Percentiles rank a stretch among this genome's conserved stretches.
phyloP scores from a whole-genome alignment of 2,113 vertebrate species.

The Polypterus senegalus region DNA sequence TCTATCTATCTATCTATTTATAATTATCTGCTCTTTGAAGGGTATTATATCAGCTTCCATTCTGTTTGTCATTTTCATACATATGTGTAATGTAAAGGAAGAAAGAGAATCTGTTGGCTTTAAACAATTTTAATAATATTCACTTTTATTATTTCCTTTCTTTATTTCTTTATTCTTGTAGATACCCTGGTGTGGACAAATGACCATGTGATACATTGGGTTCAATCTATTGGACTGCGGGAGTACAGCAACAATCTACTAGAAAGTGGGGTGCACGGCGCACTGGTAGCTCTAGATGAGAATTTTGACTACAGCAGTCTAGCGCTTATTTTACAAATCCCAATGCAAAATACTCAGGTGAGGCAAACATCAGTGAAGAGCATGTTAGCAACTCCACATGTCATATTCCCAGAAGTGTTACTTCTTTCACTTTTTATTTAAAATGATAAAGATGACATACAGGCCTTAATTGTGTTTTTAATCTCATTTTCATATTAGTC shows the following conservation, averaged over 20 bases:
- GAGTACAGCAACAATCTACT: slow-evolving; percentile 77
- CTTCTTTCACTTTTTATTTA: too few relatives aligned
- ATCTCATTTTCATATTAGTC: too few relatives aligned
- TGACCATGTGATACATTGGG: slow-evolving; percentile 88
- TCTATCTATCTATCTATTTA: too few relatives aligned
- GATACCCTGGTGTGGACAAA: slow-evolving; percentile 94
- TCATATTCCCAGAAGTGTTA: too few relatives aligned
- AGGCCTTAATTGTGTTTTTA: too few relatives aligned
- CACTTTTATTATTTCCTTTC: background rate
- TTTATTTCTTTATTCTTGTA: slow-evolving; percentile 24
- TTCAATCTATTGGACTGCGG: slow-evolving; percentile 80
- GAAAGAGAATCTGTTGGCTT: too few relatives aligned
- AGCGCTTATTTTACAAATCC: slow-evolving; percentile 86
- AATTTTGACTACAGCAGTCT: slow-evolving; percentile 88
- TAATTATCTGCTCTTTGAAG: too few relatives aligned
- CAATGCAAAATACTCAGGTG: slow-evolving; percentile 94
- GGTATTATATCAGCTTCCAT: too few relatives aligned
- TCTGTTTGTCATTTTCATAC: background rate
- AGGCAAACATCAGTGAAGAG: background rate
- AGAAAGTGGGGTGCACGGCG: slow-evolving; percentile 82
- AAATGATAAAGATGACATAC: too few relatives aligned
- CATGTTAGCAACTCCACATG: too few relatives aligned
- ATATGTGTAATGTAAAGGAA: too few relatives aligned
- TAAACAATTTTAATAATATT: too few relatives aligned
- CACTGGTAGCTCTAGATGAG: slow-evolving; percentile 78